phyloP scores from a whole-genome alignment of 1,140 invertebrate genomes.

The Leptinotarsa lineolata region DNA sequence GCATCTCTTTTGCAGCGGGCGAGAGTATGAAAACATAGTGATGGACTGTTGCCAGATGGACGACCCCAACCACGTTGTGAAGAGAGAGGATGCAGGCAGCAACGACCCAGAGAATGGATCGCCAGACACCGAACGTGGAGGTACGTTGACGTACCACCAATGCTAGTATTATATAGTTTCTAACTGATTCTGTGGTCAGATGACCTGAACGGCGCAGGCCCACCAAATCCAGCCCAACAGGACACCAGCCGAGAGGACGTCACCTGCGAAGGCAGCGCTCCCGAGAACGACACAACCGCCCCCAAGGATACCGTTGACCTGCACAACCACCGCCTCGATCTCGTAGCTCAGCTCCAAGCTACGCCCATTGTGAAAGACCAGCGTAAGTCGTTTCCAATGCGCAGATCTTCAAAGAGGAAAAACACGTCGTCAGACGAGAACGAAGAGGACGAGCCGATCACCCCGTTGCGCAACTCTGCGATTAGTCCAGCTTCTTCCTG shows the following conservation, averaged over 20 bases:
- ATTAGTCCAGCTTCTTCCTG: constrained; percentile 67
- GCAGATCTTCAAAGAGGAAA: constrained; percentile 62
- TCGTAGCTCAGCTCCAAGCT: constrained; percentile 57
- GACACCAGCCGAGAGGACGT: constrained; percentile 61
- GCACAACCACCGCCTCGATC: constrained; percentile 60
- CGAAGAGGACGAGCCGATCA: constrained; percentile 60
- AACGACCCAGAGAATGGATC: constrained; percentile 85
- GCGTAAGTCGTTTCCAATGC: constrained; percentile 46
- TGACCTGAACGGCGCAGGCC: constrained; percentile 62
- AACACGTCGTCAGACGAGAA: constrained; percentile 64
- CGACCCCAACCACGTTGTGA: constrained; percentile 74
- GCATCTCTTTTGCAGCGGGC: constrained; percentile 69
- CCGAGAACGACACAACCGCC: constrained; percentile 51
- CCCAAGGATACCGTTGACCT: constrained; percentile 61
- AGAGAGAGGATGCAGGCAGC: constrained; percentile 77
- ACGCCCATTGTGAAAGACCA: constrained; percentile 38
- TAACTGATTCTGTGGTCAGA: constrained; percentile 55
- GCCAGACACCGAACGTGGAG: constrained; percentile 79
- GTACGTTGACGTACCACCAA: constrained; percentile 59
- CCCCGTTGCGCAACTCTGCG: constrained; percentile 56
- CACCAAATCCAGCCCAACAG: constrained; percentile 61
- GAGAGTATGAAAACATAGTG: constrained; percentile 87
- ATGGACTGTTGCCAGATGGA: constrained; percentile 92
- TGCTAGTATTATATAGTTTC: constrained; percentile 44
- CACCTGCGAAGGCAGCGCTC: constrained; percentile 44